Conservation (phyloP, 2,888 invertebrate genomes). For the Odiellus spinosus region DNA sequence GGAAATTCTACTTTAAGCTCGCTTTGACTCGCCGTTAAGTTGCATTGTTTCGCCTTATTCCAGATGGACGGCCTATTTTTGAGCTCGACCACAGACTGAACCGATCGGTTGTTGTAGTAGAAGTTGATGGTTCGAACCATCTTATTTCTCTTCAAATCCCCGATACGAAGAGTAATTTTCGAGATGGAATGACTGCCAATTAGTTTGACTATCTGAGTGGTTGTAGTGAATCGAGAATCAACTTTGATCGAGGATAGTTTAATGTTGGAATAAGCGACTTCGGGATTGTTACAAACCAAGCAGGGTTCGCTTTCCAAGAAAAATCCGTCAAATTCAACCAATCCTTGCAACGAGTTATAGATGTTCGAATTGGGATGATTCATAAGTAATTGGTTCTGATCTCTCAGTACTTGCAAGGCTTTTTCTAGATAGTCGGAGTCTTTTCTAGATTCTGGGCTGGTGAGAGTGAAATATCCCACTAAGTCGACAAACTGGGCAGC, state of each 20-base stretch:
- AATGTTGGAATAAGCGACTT: conserved; percentile 75
- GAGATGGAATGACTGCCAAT: conserved; percentile 90
- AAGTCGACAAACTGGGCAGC: conserved; percentile 94
- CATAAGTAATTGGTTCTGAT: conserved; percentile 73
- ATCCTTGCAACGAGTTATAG: conserved; percentile 80
- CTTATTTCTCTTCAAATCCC: conserved; percentile 88
- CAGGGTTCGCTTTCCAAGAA: conserved; percentile 95
- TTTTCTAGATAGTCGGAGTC: conserved; percentile 55
- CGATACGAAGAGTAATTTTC: conserved; percentile 77
- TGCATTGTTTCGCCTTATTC: conserved; percentile 90
- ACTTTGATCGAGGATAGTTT: conserved; percentile 85
- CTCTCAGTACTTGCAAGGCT: conserved; percentile 64
- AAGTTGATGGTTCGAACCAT: conserved; percentile 93
- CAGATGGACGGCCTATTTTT: conserved; percentile 92
- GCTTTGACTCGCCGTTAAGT: conserved; percentile 74
- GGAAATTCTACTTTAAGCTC: conserved; percentile 95
- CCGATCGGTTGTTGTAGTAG: conserved; percentile 83
- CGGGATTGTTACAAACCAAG: conserved; percentile 93
- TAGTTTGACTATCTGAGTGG: conserved; percentile 90
- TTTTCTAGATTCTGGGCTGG: conserved; percentile 20
- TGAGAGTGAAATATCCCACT: conserved; percentile 82
- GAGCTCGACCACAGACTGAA: conserved; percentile 90
- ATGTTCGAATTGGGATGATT: conserved; percentile 87
- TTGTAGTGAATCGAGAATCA: conserved; percentile 94
- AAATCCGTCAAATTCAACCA: conserved; percentile 87